Percentiles rank a stretch among this genome's conserved stretches.
phyloP scores from a whole-genome alignment of 2,797 vertebrate species.

The Hydrolagus colliei region DNA sequence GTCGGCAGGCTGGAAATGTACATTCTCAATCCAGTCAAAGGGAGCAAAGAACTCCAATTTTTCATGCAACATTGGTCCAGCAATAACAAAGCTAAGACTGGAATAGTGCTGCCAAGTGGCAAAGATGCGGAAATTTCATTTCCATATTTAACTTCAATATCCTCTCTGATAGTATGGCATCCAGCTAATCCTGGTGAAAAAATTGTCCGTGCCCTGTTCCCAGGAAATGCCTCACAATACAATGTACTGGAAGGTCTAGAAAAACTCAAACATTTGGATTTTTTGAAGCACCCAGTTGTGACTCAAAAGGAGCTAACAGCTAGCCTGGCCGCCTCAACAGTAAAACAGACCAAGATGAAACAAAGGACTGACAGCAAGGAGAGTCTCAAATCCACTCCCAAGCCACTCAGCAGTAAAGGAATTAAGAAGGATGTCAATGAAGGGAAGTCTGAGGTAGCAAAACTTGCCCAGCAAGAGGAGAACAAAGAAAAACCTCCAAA shows the following conservation, averaged over 20 bases:
- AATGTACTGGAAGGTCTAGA: conserved; percentile 89
- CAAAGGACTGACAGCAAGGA: conserved; percentile 87
- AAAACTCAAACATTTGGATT: conserved; percentile 91
- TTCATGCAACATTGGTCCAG: conserved; percentile 95
- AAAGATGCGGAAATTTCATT: conserved; percentile 85
- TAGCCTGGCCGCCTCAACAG: conserved; percentile 55
- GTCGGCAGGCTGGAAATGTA: conserved; percentile 97
- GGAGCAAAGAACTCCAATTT: conserved; percentile 86
- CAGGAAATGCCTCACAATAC: conserved; percentile 89
- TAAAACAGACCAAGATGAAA: conserved; percentile 84
- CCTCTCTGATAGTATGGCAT: conserved; percentile 93
- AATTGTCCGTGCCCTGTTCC: conserved; percentile 87
- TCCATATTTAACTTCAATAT: conserved; percentile 83
- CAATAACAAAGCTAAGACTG: conserved; percentile 75
- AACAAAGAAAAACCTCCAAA: conserved; percentile 66
- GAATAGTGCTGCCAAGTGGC: conserved; percentile 75
- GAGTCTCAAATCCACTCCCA: conserved; percentile 77
- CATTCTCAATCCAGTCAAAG: conserved; percentile 87
- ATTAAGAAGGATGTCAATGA: conserved; percentile 80
- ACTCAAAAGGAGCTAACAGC: conserved; percentile 78
- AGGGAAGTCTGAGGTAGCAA: conserved; percentile 65
- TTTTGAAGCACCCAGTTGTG: conserved; percentile 80
- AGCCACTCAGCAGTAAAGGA: conserved; percentile 66
- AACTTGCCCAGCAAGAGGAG: conserved; percentile 47
- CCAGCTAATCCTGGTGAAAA: conserved; percentile 89